Conservation (phyloP, 1,140 invertebrate genomes). For the Anoplolepis gracilipes region DNA sequence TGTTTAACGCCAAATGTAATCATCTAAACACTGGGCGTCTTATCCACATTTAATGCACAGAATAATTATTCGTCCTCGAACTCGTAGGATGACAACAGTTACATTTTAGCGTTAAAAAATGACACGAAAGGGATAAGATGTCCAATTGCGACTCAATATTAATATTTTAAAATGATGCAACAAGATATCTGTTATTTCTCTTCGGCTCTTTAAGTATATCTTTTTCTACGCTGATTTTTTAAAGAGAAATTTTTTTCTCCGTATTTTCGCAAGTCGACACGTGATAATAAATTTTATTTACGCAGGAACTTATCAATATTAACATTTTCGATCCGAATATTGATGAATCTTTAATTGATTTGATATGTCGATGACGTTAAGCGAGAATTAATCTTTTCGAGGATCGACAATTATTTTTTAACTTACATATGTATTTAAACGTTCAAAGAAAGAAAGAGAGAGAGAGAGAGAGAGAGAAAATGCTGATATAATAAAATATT, state of each 20-base stretch:
- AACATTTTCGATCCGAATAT: background rate
- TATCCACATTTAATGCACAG: background rate
- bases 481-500: too few species aligned
- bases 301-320: conserved; percentile 12
- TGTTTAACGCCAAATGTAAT: background rate
- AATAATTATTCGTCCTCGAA: background rate
- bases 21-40: background rate
- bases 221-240: too few species aligned
- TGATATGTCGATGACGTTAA: background rate
- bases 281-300: conserved; percentile 20
- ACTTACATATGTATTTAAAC: background rate
- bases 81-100: background rate
- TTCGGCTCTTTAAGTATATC: too few species aligned
- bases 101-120: background rate
- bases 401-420: background rate
- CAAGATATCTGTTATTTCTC: background rate
- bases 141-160: background rate
- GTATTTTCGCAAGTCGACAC: background rate
- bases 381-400: background rate
- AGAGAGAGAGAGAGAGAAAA: too few species aligned
- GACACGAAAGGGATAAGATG: background rate
- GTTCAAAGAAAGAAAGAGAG: background rate
- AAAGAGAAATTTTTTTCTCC: background rate
- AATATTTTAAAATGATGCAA: background rate
- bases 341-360: background rate